Conservation (phyloP, 2,888 invertebrate genomes). For the Salpingus planirostris region DNA sequence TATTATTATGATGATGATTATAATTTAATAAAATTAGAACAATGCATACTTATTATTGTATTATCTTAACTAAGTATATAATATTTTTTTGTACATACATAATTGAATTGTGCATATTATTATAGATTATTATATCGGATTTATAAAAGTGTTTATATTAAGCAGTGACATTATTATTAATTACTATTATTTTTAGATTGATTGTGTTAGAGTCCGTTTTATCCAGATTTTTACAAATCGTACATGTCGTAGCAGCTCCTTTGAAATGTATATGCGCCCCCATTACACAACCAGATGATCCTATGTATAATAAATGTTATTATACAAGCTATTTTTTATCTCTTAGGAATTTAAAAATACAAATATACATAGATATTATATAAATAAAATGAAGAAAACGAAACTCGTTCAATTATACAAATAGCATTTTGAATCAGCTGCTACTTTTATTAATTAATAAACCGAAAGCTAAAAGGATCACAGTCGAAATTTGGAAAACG, state of each 20-base stretch:
- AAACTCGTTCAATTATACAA: too few species aligned
- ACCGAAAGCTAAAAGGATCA: too few species aligned
- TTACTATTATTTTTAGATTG: too few species aligned
- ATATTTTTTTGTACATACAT: constrained; percentile 41
- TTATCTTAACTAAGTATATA: constrained; percentile 28
- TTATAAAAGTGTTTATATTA: constrained; percentile 40
- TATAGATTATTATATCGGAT: constrained; percentile 40
- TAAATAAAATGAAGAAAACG: too few species aligned
- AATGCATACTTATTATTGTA: constrained; percentile 35
- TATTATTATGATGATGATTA: too few species aligned
- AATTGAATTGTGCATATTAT: constrained; percentile 41
- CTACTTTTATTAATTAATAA: too few species aligned
- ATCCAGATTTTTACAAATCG: constrained; percentile 30
- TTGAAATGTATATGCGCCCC: too few species aligned
- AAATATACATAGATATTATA: constrained; percentile 2
- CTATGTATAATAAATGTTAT: constrained; percentile 3
- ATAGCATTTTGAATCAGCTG: too few species aligned
- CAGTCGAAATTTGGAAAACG: too few species aligned
- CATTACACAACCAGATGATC: too few species aligned
- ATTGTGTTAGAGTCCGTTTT: constrained; percentile 33
- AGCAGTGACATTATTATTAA: constrained; percentile 32
- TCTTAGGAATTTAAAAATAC: constrained; percentile 1
- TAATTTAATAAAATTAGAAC: too few species aligned
- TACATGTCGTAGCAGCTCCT: constrained; percentile 27
- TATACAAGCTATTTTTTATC: neutral